Evolutionary conservation across 2,797 vertebrate species (phyloP), one percentile per base, ranked within the genome.

Genomic region (Spinus olivaceus): DNA sequence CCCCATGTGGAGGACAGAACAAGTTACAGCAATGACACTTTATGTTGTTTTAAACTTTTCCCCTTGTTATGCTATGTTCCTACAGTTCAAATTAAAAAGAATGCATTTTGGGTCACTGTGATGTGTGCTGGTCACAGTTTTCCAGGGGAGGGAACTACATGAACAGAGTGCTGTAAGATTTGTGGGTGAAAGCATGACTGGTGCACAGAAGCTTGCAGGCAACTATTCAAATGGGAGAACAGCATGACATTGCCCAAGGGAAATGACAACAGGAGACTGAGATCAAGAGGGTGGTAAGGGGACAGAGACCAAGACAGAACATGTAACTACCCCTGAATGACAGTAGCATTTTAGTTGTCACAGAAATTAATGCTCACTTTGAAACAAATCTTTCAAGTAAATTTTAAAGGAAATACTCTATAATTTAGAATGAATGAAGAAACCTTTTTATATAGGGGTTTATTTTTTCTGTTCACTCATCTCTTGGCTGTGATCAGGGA

Each of bases 1-100:
- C 7, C 56, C 13, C 7, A 59, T 50, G n/a, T 37, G 61, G 73
- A 90, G 63, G 60, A 63, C 0, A 85, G 64, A 87, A 77, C 17
- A 91, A 77, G 71, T 87, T 89, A 56, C 0, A 4, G 66, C 60
- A 70, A 53, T 12, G 71, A 73, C 42, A 73, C 5, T 41, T 92
- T 44, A 21, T 88, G 70, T 76, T 93, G 30, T 86, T 95, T 93
- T 86, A 90, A 88, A 88, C 74, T 88, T 85, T 82, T 78, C 49
- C 67, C 67, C 46, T 92, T 60, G 46, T 57, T 91, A 24, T 33
- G 57, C n/a, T 82, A 41, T 24, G 33, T 90, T 86, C 27, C 54
- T 81, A 51, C 44, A 90, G 64, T 73, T 86, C 71, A 56, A 72
- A 87, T 74, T 57, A 64, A 90, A 94, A 56, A 32, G 1, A 71